Evolutionary conservation across 2,113 vertebrate genomes (phyloP).

Genomic region (Pogona vitticeps): DNA sequence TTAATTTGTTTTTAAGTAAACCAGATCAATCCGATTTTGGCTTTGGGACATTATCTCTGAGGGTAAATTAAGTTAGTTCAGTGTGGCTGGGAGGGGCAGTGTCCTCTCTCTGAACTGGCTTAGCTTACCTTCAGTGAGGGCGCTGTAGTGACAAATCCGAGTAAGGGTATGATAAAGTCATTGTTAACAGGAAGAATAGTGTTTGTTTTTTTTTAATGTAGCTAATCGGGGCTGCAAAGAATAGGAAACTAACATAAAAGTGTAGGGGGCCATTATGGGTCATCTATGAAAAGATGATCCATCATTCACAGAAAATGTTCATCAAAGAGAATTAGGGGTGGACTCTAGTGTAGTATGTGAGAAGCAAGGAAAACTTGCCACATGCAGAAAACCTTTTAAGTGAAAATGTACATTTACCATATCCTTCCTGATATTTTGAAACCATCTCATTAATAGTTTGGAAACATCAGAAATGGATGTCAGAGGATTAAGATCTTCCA

Average conservation of each 20-base stretch:
- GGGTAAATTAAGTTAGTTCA: background rate
- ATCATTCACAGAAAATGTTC: background rate
- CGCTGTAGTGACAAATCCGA: background rate
- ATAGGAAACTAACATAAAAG: background rate
- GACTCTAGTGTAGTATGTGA: background rate
- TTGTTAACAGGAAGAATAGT: background rate
- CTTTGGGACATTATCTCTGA: background rate
- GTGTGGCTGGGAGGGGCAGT: background rate
- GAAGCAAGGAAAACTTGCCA: background rate
- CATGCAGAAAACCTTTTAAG: background rate
- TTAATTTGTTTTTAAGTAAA: too few relatives aligned
- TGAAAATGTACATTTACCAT: background rate
- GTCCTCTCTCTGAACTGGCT: background rate
- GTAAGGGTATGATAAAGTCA: background rate
- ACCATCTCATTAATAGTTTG: background rate
- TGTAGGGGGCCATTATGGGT: background rate
- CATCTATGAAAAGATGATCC: background rate
- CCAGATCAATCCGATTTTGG: background rate
- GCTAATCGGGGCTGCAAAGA: background rate
- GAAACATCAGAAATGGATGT: background rate
- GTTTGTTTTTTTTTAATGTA: background rate
- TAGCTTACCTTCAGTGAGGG: background rate
- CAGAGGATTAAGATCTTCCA: background rate
- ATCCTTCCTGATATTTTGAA: background rate
- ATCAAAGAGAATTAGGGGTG: background rate